phyloP scores from a whole-genome alignment of 2,113 vertebrate species.

The Uria aalge region DNA sequence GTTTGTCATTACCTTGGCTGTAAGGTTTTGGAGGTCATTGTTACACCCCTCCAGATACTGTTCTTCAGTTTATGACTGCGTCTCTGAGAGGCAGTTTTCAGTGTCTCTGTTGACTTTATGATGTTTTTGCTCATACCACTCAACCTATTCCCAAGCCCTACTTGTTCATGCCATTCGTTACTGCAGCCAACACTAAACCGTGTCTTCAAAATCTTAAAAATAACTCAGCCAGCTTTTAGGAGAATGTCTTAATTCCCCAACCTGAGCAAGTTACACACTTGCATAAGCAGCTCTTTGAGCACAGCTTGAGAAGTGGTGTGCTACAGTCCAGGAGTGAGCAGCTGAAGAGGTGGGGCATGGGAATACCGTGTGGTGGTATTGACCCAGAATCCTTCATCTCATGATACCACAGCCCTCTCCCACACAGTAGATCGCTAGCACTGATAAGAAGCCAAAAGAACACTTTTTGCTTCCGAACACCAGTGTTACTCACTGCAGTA shows the following conservation, averaged over 20 bases:
- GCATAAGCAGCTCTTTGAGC: not conserved
- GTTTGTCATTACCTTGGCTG: not conserved
- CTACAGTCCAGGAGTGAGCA: not conserved
- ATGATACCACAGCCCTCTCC: not conserved
- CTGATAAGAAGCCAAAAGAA: not conserved
- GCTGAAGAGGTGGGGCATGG: not conserved
- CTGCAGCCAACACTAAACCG: not conserved
- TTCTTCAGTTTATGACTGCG: not conserved
- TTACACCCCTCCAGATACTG: not conserved
- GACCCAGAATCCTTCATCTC: not conserved
- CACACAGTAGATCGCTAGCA: not conserved
- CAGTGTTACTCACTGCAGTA: not conserved
- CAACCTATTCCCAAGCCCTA: not conserved
- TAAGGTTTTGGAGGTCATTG: not conserved
- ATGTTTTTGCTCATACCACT: not conserved
- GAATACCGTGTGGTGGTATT: not conserved
- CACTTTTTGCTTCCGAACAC: not conserved
- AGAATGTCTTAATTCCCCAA: not conserved
- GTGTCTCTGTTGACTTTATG: not conserved
- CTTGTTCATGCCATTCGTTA: not conserved
- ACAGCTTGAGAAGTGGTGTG: not conserved
- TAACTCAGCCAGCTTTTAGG: not conserved
- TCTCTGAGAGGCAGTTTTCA: not conserved
- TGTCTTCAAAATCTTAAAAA: not conserved
- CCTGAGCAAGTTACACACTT: not conserved